Base-by-base conservation (phyloP, 2,113 vertebrate species). In the Callopanchax toddi region DNA sequence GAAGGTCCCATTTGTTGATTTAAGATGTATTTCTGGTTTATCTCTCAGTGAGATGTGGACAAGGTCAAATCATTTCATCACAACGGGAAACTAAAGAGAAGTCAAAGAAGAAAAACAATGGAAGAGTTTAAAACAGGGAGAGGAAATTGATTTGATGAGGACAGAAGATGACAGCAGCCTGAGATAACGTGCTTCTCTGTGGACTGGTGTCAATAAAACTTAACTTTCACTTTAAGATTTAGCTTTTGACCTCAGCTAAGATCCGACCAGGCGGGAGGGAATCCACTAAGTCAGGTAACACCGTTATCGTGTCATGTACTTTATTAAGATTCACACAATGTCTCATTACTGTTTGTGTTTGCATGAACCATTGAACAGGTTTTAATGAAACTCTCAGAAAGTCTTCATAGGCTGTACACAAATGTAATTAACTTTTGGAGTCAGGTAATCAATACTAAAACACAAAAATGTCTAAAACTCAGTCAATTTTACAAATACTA, bases 11-110 rank as follows among this genome's bases (percentile, higher is more conserved):
- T 52, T 32, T 68, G 23, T 69, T 65, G 65, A 62, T 73, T 74
- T 60, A 59, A 60, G 67, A 61, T 71, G 53, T 34, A 59, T 75
- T 36, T 53, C 37, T 39, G 67, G 52, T 73, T 77, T 72, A 79
- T 84, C 73, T 72, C 57, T 42, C 39, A 13, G 11, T 16, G 48
- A 77, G 64, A 86, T 71, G 78, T n/a, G 59, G 52, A 67, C 46
- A 77, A 66, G 70, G 76, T 67, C 60, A 81, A 76, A 82, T 16
- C 26, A 26, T 26, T 26, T 26, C 26, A 26, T 6, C 23, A 18
- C 49, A 57, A 58, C 67, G 74, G 60, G 56, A 17, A 44, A 55
- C 22, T 13, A n/a, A n/a, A n/a, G n/a, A n/a, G 48, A 58, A 55
- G 46, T 45, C 45, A 69, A 57, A 51, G 29, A n/a, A 2, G 22